These are phyloP conservation scores for Zeuzera pyrina DNA, from an alignment of 2,888 invertebrate genomes.

Conservation along the genomic window DNA sequence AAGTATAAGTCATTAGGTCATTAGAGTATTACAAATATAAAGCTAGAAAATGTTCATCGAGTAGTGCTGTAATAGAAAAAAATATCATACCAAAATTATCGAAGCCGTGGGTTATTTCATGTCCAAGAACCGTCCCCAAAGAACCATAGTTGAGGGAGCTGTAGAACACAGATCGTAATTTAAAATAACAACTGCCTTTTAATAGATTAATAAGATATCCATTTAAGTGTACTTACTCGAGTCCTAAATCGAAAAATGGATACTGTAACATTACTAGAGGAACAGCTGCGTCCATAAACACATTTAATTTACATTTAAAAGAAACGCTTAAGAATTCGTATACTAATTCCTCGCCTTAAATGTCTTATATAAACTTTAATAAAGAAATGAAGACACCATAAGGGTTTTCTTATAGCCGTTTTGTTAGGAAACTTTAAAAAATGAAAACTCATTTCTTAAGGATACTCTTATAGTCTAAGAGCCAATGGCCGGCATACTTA, in stretches of 20 bases:
- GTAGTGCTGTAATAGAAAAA: no score
- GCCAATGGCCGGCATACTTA: neutral
- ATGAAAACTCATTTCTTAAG: no score
- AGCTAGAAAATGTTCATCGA: no score
- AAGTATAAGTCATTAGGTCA: no score
- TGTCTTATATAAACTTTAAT: no score
- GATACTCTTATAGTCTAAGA: neutral
- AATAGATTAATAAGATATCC: neutral
- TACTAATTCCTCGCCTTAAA: no score
- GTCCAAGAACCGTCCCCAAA: slow-evolving; percentile 84
- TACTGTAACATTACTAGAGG: slow-evolving; percentile 88
- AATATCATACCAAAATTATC: slow-evolving; percentile 67
- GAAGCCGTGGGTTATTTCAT: slow-evolving; percentile 78
- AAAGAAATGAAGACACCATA: no score
- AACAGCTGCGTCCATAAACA: slow-evolving; percentile 76
- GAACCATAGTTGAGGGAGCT: slow-evolving; percentile 89
- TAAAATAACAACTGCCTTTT: slow-evolving; percentile 69
- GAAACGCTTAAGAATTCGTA: neutral
- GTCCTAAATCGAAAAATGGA: slow-evolving; percentile 87
- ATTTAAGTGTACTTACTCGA: slow-evolving; percentile 83
- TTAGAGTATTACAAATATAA: no score
- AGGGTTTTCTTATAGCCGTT: no score
- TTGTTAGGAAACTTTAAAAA: no score
- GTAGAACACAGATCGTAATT: slow-evolving; percentile 74
- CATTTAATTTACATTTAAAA: neutral